Percentiles rank a stretch among this genome's conserved stretches.
phyloP scores from a whole-genome alignment of 1,140 invertebrate genomes.

The Drosophila athabasca region DNA sequence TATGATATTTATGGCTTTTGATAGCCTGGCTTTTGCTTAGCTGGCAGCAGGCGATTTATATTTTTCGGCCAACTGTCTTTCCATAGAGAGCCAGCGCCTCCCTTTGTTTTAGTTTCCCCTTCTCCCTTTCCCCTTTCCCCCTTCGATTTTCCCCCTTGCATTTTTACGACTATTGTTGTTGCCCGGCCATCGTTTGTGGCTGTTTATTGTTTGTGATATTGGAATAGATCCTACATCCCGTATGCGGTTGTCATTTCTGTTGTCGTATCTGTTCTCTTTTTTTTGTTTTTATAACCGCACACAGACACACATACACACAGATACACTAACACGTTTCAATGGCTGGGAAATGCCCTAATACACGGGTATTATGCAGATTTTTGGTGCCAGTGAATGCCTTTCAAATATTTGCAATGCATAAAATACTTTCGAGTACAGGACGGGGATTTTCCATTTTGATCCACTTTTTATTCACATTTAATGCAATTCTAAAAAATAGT shows the following conservation, averaged over 20 bases:
- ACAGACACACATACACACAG: too few relatives aligned
- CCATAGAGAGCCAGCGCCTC: neutral
- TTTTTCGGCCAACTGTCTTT: constrained; percentile 37
- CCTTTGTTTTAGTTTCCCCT: constrained; percentile 41
- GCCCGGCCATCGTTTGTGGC: constrained; percentile 44
- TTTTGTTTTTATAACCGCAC: constrained; percentile 58
- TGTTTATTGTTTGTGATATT: constrained; percentile 67
- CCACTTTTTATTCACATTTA: constrained; percentile 32
- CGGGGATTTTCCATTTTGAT: constrained; percentile 1
- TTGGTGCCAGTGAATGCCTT: constrained; percentile 25
- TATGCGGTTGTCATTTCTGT: constrained; percentile 70
- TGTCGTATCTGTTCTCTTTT: constrained; percentile 51
- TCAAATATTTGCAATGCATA: constrained; percentile 50
- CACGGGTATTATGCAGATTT: constrained; percentile 51
- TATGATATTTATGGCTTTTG: constrained; percentile 70
- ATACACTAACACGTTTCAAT: constrained; percentile 50
- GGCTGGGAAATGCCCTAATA: constrained; percentile 53
- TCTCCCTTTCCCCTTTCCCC: constrained; percentile 7
- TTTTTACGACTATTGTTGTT: constrained; percentile 66
- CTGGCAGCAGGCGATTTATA: constrained; percentile 77
- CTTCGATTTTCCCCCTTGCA: constrained; percentile 44
- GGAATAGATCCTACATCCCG: constrained; percentile 35
- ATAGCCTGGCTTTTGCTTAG: constrained; percentile 57
- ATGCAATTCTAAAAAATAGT: constrained; percentile 21
- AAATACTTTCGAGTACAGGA: constrained; percentile 18